Conservation (phyloP, 2,113 vertebrate species). For the Tursiops truncatus region DNA sequence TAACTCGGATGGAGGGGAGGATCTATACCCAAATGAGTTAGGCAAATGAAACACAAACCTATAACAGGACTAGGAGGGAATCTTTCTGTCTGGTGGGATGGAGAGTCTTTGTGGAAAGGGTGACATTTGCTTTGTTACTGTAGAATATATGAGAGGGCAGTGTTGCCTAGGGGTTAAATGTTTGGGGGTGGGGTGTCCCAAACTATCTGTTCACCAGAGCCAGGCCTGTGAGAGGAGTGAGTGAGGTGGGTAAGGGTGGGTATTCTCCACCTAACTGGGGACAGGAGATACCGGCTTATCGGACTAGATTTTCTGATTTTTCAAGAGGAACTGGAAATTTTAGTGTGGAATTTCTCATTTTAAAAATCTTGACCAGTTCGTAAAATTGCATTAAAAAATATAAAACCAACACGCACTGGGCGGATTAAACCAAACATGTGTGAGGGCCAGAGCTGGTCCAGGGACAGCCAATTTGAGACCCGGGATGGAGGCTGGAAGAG, state of each 20-base stretch:
- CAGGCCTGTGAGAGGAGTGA: not conserved
- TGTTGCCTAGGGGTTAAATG: not conserved
- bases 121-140: not conserved
- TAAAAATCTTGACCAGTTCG: not conserved
- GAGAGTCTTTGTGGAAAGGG: not conserved
- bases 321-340: not conserved
- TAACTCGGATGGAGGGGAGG: not conserved
- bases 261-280: too few species aligned
- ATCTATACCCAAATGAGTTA: not conserved
- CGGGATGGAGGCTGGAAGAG: not conserved
- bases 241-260: not conserved
- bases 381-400: not conserved
- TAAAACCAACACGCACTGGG: not conserved
- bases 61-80: not conserved
- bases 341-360: not conserved
- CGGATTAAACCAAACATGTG: not conserved
- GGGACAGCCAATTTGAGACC: not conserved
- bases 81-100: too few species aligned
- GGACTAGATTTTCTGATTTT: not conserved
- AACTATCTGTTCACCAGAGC: not conserved
- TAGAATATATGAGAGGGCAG: not conserved
- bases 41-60: not conserved
- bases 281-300: not conserved
- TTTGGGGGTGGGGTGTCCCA: not conserved
- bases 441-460: not conserved